Evolutionary conservation across 2,888 invertebrate species (phyloP), one percentile per base, ranked within the genome.

Genomic region (Xylota sylvarum): DNA sequence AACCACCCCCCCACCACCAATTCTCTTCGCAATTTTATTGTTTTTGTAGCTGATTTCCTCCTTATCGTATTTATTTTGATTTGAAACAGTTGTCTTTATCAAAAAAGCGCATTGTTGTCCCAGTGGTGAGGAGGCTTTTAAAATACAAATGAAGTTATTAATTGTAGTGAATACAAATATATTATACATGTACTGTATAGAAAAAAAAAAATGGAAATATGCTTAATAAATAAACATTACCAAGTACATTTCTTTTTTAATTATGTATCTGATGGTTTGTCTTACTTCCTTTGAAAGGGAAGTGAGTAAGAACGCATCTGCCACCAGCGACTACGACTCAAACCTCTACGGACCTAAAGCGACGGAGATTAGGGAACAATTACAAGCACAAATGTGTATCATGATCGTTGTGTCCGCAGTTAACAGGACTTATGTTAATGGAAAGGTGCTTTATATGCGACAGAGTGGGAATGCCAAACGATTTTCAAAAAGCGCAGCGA

Each of bases 151-250:
- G 19, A 73, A 58, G 32, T 67, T 60, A 58, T 32, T 60, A 67
- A 35, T 37, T 46, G 32, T 43, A 48, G 2, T 43, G 50, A 32
- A 32, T 35, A 55, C 55, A 55, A 5, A 50, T n/a, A 58, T 46
- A 43, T 10, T 43, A 50, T 50, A 72, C 67, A 43, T 4, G 32
- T 52, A 50, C 56, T 77, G 65, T 78, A 83, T 60, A 52, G 64
- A 48, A 55, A 35, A 43, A 56, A 58, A 30, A 56, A 58, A 56
- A 69, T 74, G 60, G 35, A n/a, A n/a, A 58, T 73, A 83, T 78
- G 73, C 83, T 78, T 67, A 83, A 83, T 78, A 73, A 78, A 80
- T 62, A 62, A 43, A 72, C 64, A 77, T 76, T 64, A 64, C 64
- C 72, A 79, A 72, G 52, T 37, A n/a, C 52, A 52, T 23, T 50